Evolutionary conservation across 1,140 invertebrate genomes (phyloP).

Genomic region (Drosophila serrata): DNA sequence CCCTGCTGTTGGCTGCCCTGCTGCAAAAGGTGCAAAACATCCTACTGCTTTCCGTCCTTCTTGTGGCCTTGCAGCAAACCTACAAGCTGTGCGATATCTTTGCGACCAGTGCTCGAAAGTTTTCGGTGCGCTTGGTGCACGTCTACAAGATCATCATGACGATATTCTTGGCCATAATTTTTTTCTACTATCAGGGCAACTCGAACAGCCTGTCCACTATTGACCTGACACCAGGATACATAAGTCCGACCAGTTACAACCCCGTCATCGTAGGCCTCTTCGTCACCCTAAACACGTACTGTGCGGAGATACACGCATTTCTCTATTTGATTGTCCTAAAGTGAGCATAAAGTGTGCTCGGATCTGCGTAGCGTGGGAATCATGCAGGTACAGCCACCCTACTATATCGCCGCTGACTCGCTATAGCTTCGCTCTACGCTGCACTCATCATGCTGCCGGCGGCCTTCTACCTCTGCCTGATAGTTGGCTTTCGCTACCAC

Average conservation of each 20-base stretch:
- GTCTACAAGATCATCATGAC: conserved; percentile 86
- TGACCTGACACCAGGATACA: conserved; percentile 95
- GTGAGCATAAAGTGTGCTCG: too few species aligned
- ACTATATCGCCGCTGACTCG: conserved; percentile 61
- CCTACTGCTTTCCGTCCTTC: conserved; percentile 88
- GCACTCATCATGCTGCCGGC: conserved; percentile 86
- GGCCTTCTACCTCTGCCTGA: conserved; percentile 89
- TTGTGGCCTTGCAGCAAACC: conserved; percentile 85
- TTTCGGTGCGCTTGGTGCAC: conserved; percentile 68
- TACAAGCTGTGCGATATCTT: conserved; percentile 86
- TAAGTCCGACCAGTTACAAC: conserved; percentile 92
- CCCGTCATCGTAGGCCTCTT: conserved; percentile 89
- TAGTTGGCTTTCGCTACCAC: conserved; percentile 92
- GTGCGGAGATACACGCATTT: conserved; percentile 82
- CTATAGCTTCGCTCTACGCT: conserved; percentile 78
- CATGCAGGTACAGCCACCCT: conserved; percentile 65
- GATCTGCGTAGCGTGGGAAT: conserved; percentile 66
- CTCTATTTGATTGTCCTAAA: conserved; percentile 73
- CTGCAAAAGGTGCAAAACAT: conserved; percentile 92
- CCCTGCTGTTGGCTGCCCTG: conserved; percentile 87
- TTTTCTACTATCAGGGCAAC: conserved; percentile 95
- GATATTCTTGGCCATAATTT: conserved; percentile 89
- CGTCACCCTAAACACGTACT: conserved; percentile 90
- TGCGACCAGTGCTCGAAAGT: conserved; percentile 55
- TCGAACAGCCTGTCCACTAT: conserved; percentile 96